phyloP scores from a whole-genome alignment of 2,888 invertebrate genomes.

The Drosophila flavopinicola region DNA sequence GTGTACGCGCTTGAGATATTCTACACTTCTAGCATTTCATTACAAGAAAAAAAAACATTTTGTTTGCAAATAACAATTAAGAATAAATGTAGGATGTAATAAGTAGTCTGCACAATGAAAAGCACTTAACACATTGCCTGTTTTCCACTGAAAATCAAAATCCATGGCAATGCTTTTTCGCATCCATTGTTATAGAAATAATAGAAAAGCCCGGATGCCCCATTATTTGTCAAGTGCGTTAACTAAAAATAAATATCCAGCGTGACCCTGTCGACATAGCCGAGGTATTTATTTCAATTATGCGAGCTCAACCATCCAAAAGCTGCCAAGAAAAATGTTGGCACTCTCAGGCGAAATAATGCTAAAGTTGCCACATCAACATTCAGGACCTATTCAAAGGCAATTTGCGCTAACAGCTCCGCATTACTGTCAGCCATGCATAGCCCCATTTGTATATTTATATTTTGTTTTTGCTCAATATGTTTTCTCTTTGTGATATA shows the following conservation, averaged over 20 bases:
- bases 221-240: slow-evolving; percentile 17
- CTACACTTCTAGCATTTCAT: not conserved
- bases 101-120: slow-evolving; percentile 10
- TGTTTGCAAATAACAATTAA: slow-evolving; percentile 10
- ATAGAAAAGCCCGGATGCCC: not conserved
- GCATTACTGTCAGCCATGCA: slow-evolving; percentile 6
- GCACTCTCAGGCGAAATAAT: slow-evolving; percentile 21
- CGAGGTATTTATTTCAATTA: slow-evolving; percentile 66
- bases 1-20: no score
- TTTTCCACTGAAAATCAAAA: slow-evolving; percentile 11
- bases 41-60: not conserved
- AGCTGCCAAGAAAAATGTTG: slow-evolving; percentile 36
- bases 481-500: slow-evolving; percentile 61
- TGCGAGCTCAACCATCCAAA: slow-evolving; percentile 32
- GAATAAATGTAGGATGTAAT: slow-evolving; percentile 5
- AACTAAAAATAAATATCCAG: slow-evolving; percentile 37
- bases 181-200: slow-evolving; percentile 8
- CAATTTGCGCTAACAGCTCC: slow-evolving; percentile 46
- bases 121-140: slow-evolving; percentile 13
- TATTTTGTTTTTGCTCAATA: slow-evolving; percentile 23
- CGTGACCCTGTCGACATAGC: slow-evolving; percentile 4
- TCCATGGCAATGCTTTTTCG: slow-evolving; percentile 9
- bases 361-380: slow-evolving; percentile 37
- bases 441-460: slow-evolving; percentile 20
- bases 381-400: slow-evolving; percentile 34